Evolutionary conservation across 2,888 invertebrate genomes (phyloP).

Genomic region (Cactoblastis cactorum): DNA sequence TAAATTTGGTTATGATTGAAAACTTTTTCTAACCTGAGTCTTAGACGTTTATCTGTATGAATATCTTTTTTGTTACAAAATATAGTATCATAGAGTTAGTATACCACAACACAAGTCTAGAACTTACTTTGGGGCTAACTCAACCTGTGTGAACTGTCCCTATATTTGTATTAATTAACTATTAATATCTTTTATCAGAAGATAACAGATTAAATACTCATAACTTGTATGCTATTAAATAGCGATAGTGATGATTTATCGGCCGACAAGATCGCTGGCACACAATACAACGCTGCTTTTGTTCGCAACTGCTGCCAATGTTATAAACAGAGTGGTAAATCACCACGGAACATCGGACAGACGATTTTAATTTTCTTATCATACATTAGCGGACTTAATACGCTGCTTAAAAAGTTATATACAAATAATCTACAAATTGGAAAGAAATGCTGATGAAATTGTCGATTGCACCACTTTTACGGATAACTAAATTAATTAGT

Average conservation of each 20-base stretch:
- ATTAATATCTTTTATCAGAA: not conserved
- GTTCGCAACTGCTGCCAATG: slow-evolving; percentile 31
- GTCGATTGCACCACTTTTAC: no score
- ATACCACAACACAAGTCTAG: no score
- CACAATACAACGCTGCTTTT: slow-evolving; percentile 35
- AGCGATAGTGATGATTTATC: slow-evolving; percentile 26
- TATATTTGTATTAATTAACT: not conserved
- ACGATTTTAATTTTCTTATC: slow-evolving; percentile 13
- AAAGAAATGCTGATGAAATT: no score
- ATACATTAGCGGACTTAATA: slow-evolving; percentile 2
- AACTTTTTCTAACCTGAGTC: no score
- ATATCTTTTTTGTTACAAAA: no score
- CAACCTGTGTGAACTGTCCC: no score
- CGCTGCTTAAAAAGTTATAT: not conserved
- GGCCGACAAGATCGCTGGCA: slow-evolving; percentile 26
- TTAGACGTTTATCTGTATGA: no score
- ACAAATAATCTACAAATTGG: no score
- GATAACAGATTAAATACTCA: not conserved
- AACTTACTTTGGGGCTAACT: no score
- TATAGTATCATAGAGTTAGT: no score
- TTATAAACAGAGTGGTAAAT: slow-evolving; percentile 36
- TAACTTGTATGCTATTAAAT: not conserved
- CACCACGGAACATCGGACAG: slow-evolving; percentile 27
- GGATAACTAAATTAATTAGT: no score
- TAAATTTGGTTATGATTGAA: no score